phyloP scores from a whole-genome alignment of 2,888 invertebrate genomes.

The Ditula angustiorana region DNA sequence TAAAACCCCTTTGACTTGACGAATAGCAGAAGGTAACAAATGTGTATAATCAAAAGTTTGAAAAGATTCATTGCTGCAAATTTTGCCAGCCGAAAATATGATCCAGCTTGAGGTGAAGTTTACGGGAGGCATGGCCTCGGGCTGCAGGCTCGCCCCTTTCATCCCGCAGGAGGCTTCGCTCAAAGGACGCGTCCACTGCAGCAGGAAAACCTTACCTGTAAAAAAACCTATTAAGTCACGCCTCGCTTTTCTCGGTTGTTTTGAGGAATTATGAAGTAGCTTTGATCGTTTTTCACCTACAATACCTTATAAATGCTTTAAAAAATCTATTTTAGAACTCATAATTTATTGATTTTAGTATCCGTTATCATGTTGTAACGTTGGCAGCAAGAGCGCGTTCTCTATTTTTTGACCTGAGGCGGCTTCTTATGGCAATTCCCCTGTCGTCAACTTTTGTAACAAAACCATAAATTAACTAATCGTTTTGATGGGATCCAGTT shows the following conservation, averaged over 20 bases:
- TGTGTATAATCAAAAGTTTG: conserved; percentile 82
- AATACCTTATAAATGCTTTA: neutral
- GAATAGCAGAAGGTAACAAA: conserved; percentile 75
- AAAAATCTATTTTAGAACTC: too few species aligned
- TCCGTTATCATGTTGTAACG: too few species aligned
- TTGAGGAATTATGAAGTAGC: neutral
- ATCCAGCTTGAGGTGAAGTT: conserved; percentile 47
- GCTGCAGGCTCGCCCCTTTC: neutral
- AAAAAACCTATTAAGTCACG: conserved; percentile 27
- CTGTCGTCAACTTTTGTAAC: too few species aligned
- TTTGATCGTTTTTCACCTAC: neutral
- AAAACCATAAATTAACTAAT: too few species aligned
- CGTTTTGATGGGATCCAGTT: too few species aligned
- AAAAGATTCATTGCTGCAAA: conserved; percentile 78
- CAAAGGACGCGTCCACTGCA: conserved; percentile 22
- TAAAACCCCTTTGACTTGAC: conserved; percentile 70
- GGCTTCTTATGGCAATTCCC: too few species aligned
- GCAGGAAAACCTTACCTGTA: conserved; percentile 2
- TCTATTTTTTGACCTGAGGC: too few species aligned
- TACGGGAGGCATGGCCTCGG: neutral
- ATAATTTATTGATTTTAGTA: too few species aligned
- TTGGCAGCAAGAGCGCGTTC: too few species aligned
- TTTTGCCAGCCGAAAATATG: conserved; percentile 71
- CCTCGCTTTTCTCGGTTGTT: conserved; percentile 6
- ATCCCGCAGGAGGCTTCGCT: conserved; percentile 3